A percentile compares a stretch with the other conserved stretches of the same genome.
Conservation (phyloP, 2,797 vertebrate genomes). For the Urosaurus nigricauda region DNA sequence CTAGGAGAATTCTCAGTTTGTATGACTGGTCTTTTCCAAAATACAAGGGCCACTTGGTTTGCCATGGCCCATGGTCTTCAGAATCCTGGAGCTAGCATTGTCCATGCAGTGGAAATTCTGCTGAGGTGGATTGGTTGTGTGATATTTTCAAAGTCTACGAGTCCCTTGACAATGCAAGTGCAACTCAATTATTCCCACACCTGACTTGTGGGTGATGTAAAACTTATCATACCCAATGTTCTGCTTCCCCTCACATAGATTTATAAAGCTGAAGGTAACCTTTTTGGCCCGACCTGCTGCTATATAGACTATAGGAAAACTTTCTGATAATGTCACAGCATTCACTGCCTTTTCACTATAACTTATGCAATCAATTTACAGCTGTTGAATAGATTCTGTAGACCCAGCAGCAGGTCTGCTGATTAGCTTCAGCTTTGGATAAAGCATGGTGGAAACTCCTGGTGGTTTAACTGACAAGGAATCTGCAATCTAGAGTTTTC, state of each 20-base stretch:
- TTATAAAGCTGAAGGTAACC: neutral
- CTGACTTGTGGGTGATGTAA: neutral
- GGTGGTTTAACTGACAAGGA: constrained; percentile 33
- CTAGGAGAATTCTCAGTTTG: neutral
- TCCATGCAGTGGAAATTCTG: neutral
- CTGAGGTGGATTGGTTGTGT: neutral
- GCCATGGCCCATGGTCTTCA: neutral
- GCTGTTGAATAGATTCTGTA: constrained; percentile 25
- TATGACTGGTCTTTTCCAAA: no score
- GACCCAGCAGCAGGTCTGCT: neutral
- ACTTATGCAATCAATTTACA: neutral
- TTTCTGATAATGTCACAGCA: constrained; percentile 12
- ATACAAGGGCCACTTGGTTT: neutral
- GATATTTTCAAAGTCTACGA: neutral
- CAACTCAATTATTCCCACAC: neutral
- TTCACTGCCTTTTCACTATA: constrained; percentile 3
- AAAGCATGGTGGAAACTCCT: constrained; percentile 42
- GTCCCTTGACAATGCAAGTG: neutral
- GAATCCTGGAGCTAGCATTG: neutral
- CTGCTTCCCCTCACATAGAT: constrained; percentile 20
- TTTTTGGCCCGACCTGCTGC: neutral
- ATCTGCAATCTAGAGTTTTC: constrained; percentile 38
- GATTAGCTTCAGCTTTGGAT: constrained; percentile 42
- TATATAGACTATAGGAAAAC: neutral
- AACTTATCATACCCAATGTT: neutral